Evolutionary conservation across 2,797 vertebrate genomes (phyloP), one percentile per base, ranked within the genome.

Genomic region (Fratercula arctica): DNA sequence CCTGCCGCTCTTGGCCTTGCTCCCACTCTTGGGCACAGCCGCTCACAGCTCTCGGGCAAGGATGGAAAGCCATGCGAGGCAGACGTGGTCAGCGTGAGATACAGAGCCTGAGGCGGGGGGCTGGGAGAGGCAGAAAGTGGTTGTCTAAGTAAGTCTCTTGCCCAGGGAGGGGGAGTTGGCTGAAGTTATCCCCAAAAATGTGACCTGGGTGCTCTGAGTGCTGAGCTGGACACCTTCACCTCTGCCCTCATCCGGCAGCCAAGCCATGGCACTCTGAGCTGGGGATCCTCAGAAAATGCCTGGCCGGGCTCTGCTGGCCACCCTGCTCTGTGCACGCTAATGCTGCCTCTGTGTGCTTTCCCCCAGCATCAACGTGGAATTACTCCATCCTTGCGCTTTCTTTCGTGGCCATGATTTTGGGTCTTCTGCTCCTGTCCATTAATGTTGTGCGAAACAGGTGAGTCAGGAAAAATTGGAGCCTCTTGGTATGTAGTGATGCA

Each of bases 311-410:
- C 33, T 41, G 11, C 10, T 3, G 29, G 19, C 50, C 37, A 26
- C 26, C 0, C 31, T 53, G 46, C 86, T 69, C 35, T 60, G 16
- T 46, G 24, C 28, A 13, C 6, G 10, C 74, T 93, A 53, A 94
- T 1, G 0, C 50, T 67, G 66, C 75, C 43, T 85, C 67, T 90
- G 81, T n/a, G 0, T 83, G 78, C 84, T 95, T 92, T 61, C 95
- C 87, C 35, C 53, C 96, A 99, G 99, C 98, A 0, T 97, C 98
- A 19, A 69, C 96, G 1, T 99, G 99, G 99, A 99, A 98, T 73
- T 99, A 98, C 76, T 98, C 98, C 1, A 90, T 99, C 69, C 97
- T 99, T 41, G 98, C 35, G 1, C 95, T 99, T 87, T 97, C 98
- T 11, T 97, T 98, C 0, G 10, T 97, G 18, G 98, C 98, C 75